Evolutionary conservation across 1,140 invertebrate genomes (phyloP).

Genomic region (Eumeta japonica): DNA sequence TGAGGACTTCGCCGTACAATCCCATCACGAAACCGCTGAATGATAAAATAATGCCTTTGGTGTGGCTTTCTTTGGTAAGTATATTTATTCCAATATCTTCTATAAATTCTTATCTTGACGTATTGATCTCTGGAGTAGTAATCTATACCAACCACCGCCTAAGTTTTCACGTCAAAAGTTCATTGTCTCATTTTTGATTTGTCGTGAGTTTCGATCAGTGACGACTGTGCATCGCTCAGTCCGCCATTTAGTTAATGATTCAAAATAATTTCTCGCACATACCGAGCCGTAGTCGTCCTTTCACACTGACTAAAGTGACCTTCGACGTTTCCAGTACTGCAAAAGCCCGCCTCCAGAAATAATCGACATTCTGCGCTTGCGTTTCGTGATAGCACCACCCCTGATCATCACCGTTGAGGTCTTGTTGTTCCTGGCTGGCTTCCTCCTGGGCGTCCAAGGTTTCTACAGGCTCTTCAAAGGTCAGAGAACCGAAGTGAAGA

Average conservation of each 20-base stretch:
- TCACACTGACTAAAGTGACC: too few species aligned
- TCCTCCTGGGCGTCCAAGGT: conserved; percentile 23
- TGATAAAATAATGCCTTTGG: conserved; percentile 30
- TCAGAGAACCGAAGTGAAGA: conserved; percentile 18
- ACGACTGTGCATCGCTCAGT: too few species aligned
- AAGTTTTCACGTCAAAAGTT: too few species aligned
- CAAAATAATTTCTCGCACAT: too few species aligned
- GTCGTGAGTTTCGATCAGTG: too few species aligned
- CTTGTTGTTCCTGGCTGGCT: conserved; percentile 25
- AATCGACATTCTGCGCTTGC: conserved; percentile 22
- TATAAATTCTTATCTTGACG: conserved; percentile 3
- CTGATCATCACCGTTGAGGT: conserved; percentile 25
- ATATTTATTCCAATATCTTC: not conserved
- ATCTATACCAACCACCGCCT: too few species aligned
- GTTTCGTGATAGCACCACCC: conserved; percentile 31
- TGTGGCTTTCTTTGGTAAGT: conserved; percentile 38
- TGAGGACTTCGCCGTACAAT: conserved; percentile 28
- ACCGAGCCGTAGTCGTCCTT: too few species aligned
- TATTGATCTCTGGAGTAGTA: too few species aligned
- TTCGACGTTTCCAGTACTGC: conserved; percentile 31
- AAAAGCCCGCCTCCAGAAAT: conserved; percentile 29
- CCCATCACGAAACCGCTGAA: conserved; percentile 31
- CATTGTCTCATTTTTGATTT: too few species aligned
- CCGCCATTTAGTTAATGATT: too few species aligned
- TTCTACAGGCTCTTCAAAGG: conserved; percentile 25